Evolutionary conservation across 2,888 invertebrate genomes (phyloP).

Genomic region (Heliconius hortense): DNA sequence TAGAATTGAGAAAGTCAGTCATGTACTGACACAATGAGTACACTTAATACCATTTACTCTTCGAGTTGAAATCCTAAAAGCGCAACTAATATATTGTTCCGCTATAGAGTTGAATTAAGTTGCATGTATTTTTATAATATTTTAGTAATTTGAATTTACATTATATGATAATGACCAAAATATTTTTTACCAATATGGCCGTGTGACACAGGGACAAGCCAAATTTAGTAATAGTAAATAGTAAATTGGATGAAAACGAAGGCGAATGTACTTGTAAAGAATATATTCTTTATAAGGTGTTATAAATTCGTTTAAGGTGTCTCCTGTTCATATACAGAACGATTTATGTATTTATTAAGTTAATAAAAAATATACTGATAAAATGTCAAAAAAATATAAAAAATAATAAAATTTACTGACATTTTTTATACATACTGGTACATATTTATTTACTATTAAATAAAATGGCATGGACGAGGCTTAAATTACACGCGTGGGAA

Average conservation of each 20-base stretch:
- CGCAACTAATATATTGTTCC: too few species aligned
- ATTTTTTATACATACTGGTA: background rate
- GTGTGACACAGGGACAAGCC: too few species aligned
- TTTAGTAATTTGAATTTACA: background rate
- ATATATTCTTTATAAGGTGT: background rate
- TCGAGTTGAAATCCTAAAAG: too few species aligned
- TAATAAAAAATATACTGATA: background rate
- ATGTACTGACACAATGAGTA: background rate
- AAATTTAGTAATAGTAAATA: constrained; percentile 10
- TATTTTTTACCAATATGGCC: background rate
- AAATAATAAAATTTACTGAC: background rate
- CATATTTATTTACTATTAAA: background rate
- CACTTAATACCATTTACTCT: too few species aligned
- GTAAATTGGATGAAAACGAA: too few species aligned
- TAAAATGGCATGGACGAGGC: background rate
- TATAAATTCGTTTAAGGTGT: background rate
- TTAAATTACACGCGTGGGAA: constrained; percentile 3
- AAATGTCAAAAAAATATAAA: background rate
- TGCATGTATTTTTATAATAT: background rate
- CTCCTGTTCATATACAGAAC: background rate
- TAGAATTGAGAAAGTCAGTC: too few species aligned
- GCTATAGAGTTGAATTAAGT: too few species aligned
- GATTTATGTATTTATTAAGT: background rate
- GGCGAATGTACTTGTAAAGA: too few species aligned
- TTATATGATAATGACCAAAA: constrained; percentile 2